Evolutionary conservation across 2,113 vertebrate species (phyloP).

Genomic region (Gasterosteus aculeatus): DNA sequence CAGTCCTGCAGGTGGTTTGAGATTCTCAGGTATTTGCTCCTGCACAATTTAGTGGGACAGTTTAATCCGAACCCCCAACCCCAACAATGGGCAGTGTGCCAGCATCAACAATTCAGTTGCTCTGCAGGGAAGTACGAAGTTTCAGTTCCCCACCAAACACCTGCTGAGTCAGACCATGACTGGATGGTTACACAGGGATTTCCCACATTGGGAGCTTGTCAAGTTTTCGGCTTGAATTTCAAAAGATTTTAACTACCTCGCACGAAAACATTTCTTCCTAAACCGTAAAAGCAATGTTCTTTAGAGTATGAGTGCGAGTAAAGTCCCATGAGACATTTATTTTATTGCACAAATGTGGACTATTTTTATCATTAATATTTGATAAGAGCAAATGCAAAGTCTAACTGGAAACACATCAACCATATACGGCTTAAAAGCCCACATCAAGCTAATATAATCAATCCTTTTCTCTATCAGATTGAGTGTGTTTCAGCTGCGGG

Average conservation of each 20-base stretch:
- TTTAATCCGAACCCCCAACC: neutral
- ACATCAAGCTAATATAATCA: constrained; percentile 21
- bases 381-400: neutral
- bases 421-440: neutral
- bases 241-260: neutral
- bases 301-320: neutral
- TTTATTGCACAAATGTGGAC: neutral
- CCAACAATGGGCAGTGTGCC: neutral
- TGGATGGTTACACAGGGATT: neutral
- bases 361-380: constrained; percentile 20
- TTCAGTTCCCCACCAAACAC: constrained; percentile 35
- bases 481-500: constrained; percentile 14
- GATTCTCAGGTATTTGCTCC: constrained; percentile 17
- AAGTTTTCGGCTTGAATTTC: neutral
- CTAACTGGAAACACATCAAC: constrained; percentile 14
- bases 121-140: constrained; percentile 31
- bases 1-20: neutral
- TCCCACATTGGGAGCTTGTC: neutral
- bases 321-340: neutral
- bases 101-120: neutral
- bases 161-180: neutral
- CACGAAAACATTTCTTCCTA: neutral
- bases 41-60: neutral
- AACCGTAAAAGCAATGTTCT: neutral
- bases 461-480: neutral